Percentiles rank a stretch among this genome's conserved stretches.
These are phyloP conservation scores for human DNA, from an alignment of 2,113 vertebrate species.

Conservation along the genomic window DNA sequence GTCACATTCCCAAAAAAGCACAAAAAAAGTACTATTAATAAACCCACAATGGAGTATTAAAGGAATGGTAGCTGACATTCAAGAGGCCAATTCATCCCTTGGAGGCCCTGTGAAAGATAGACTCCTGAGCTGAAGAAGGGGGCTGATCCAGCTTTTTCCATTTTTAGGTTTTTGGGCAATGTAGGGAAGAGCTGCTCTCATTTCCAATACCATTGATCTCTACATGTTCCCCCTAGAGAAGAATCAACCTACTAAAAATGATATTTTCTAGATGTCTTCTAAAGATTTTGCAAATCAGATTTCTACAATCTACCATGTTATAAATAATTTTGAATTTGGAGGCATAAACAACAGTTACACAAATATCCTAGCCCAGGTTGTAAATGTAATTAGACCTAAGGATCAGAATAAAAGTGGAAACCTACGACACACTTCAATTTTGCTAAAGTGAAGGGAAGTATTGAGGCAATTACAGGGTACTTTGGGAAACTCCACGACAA, in stretches of 20 bases:
- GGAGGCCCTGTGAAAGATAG: neutral
- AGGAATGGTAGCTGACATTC: neutral
- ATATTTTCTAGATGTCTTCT: neutral
- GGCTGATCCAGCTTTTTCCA: neutral
- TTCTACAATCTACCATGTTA: conserved; percentile 1
- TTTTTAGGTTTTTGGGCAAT: conserved; percentile 1
- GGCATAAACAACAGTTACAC: conserved; percentile 22
- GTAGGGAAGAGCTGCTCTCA: neutral
- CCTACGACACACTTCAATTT: neutral
- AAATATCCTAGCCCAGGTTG: conserved; percentile 14
- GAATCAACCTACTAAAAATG: conserved; percentile 3
- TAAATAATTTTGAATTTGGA: conserved; percentile 42
- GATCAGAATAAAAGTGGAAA: conserved; percentile 37
- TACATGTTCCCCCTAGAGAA: neutral
- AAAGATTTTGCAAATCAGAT: conserved; percentile 15
- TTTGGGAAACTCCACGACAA: conserved; percentile 27
- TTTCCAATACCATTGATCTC: neutral
- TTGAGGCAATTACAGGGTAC: neutral
- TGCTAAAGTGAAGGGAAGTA: conserved; percentile 9
- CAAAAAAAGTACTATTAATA: conserved; percentile 6
- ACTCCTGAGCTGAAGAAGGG: neutral
- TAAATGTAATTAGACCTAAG: conserved; percentile 32
- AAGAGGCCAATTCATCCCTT: neutral
- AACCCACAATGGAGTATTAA: conserved; percentile 10
- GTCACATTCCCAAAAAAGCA: neutral